phyloP scores from a whole-genome alignment of 2,797 vertebrate genomes.

The Cyprinodon diabolis region DNA sequence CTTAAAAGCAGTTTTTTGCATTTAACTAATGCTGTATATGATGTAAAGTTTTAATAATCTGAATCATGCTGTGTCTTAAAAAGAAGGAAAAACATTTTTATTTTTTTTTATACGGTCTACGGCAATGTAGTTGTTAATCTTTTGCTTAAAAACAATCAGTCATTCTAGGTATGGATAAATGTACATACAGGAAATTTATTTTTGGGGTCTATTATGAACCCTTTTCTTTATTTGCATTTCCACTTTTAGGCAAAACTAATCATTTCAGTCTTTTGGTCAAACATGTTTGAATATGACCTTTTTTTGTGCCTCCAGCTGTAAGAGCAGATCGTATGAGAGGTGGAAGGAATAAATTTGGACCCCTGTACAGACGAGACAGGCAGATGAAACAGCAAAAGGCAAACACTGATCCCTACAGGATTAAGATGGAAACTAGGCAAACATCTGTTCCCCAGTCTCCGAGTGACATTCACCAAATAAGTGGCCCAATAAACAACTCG shows the following conservation, averaged over 20 bases:
- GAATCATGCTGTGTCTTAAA: not conserved
- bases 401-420: constrained; percentile 65
- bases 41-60: not conserved
- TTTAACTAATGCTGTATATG: not conserved
- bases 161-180: not conserved
- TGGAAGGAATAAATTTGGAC: constrained; percentile 86
- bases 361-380: constrained; percentile 81
- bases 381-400: constrained; percentile 80
- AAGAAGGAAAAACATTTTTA: not conserved
- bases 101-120: not conserved
- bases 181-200: not conserved
- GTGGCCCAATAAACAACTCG: constrained; percentile 35
- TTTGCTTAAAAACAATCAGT: not conserved
- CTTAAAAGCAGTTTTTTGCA: not conserved
- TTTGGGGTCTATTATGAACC: not conserved
- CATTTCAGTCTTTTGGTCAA: not conserved
- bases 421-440: constrained; percentile 75
- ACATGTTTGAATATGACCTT: constrained; percentile 11
- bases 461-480: constrained; percentile 58
- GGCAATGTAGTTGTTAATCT: not conserved
- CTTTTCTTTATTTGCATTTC: not conserved
- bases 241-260: not conserved
- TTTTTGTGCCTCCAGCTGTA: constrained; percentile 74
- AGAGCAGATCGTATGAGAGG: constrained; percentile 86
- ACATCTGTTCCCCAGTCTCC: constrained; percentile 41